phyloP scores from a whole-genome alignment of 2,888 invertebrate genomes.

The Eustalomyia histrio region DNA sequence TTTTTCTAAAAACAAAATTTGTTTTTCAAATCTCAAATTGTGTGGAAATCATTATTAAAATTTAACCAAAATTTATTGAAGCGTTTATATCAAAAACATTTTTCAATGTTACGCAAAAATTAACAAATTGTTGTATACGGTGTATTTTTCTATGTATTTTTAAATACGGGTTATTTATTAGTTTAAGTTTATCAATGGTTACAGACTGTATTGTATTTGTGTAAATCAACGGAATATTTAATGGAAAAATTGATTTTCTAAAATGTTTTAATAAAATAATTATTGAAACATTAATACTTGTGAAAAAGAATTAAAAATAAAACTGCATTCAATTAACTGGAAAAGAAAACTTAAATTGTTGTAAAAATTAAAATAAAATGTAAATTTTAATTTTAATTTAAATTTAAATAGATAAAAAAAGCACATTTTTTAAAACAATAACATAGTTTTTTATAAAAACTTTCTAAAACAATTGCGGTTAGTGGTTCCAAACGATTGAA shows the following conservation, averaged over 20 bases:
- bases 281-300: not conserved
- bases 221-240: not conserved
- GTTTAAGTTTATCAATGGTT: conserved; percentile 25
- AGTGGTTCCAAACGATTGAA: too few relatives aligned
- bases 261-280: not conserved
- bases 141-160: not conserved
- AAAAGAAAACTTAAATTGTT: not conserved
- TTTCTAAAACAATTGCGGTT: too few relatives aligned
- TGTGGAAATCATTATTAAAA: not conserved
- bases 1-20: not conserved
- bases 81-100: conserved; percentile 33
- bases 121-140: conserved; percentile 30
- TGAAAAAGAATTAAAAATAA: not conserved
- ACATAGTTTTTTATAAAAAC: too few relatives aligned
- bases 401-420: too few relatives aligned
- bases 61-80: conserved; percentile 31
- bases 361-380: too few relatives aligned
- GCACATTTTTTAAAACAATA: too few relatives aligned
- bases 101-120: conserved; percentile 50
- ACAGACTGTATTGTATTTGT: conserved; percentile 15
- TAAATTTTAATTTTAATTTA: too few relatives aligned
- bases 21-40: not conserved
- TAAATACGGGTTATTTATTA: conserved; percentile 38
- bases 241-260: not conserved
- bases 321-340: not conserved